phyloP scores from a whole-genome alignment of 2,888 invertebrate species.

The Yponomeuta plumbellus region DNA sequence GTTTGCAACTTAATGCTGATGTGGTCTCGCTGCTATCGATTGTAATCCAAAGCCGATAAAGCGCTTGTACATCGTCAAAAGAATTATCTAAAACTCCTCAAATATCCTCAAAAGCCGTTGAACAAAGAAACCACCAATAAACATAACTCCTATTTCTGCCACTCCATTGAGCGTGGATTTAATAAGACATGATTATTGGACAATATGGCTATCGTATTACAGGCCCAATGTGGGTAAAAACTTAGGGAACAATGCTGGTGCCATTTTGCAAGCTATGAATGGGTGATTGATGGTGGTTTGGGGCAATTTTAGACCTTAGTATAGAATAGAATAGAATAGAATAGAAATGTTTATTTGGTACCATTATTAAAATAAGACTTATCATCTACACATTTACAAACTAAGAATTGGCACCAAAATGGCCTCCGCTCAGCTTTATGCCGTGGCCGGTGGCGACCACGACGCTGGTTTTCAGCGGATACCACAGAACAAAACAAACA shows the following conservation, averaged over 20 bases:
- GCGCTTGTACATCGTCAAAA: not conserved
- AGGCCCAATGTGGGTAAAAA: conserved; percentile 31
- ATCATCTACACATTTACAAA: too few species aligned
- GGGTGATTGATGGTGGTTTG: not conserved
- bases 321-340: too few species aligned
- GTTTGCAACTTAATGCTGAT: not conserved
- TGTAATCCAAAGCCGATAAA: not conserved
- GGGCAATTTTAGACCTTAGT: not conserved
- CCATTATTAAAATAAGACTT: too few species aligned
- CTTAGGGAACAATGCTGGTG: conserved; percentile 37
- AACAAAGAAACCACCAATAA: conserved; percentile 13
- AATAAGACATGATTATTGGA: conserved; percentile 19
- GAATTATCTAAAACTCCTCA: not conserved
- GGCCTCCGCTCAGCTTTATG: too few species aligned
- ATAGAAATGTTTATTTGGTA: too few species aligned
- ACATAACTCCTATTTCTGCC: conserved; percentile 17
- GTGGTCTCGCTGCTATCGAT: not conserved
- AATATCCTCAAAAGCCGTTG: not conserved
- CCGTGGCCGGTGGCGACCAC: too few species aligned
- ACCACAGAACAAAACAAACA: too few species aligned
- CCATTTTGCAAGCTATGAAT: conserved; percentile 43
- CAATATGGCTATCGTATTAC: conserved; percentile 40
- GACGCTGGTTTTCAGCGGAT: too few species aligned
- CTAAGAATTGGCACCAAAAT: too few species aligned
- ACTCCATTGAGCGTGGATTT: conserved; percentile 12